Conservation (phyloP, 2,797 vertebrate genomes). For the Acropternis orthonyx region DNA sequence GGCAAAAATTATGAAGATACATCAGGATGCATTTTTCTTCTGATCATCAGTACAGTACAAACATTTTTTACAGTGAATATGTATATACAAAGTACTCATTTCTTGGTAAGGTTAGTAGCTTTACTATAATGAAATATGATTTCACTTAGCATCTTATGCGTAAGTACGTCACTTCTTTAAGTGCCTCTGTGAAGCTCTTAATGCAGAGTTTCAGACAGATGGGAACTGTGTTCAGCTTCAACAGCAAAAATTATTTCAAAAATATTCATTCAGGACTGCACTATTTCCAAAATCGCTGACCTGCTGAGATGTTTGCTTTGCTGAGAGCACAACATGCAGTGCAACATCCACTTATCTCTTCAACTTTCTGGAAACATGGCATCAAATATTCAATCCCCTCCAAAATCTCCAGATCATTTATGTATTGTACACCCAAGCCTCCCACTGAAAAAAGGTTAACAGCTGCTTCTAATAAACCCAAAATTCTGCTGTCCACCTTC, state of each 20-base stretch:
- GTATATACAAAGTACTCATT: neutral
- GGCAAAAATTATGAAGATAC: neutral
- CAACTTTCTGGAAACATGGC: neutral
- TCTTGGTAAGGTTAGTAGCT: neutral
- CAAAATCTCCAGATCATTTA: neutral
- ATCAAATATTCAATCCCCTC: neutral
- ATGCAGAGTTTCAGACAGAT: neutral
- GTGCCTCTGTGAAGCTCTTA: neutral
- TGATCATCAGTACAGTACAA: neutral
- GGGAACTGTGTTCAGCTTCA: neutral
- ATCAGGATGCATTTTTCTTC: neutral
- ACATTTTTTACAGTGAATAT: neutral
- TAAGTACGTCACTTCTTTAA: neutral
- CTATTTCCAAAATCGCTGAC: constrained; percentile 26
- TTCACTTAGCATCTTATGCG: neutral
- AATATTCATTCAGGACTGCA: neutral
- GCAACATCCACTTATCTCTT: neutral
- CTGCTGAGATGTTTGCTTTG: constrained; percentile 21
- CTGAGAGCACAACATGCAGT: neutral
- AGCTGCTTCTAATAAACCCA: neutral
- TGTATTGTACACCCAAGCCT: neutral
- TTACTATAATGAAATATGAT: neutral
- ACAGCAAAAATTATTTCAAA: constrained; percentile 18
- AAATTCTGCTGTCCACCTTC: neutral
- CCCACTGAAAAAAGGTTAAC: neutral